Evolutionary conservation across 2,797 vertebrate genomes (phyloP).

Genomic region (Aplochiton taeniatus): DNA sequence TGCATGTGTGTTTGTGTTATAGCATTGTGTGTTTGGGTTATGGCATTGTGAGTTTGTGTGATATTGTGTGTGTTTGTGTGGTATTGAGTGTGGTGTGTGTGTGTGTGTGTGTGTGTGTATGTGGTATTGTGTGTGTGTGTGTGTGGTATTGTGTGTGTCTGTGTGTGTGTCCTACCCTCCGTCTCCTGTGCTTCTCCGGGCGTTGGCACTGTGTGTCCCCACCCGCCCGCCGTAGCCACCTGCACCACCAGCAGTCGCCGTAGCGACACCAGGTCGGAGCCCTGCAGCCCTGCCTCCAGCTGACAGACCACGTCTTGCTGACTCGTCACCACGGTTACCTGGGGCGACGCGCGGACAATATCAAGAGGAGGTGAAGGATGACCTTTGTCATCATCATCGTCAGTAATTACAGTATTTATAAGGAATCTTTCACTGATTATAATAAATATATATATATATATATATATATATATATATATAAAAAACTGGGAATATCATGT

Average conservation of each 20-base stretch:
- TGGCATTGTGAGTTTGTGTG: too few relatives aligned
- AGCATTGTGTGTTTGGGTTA: too few relatives aligned
- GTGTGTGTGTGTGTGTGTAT: background rate
- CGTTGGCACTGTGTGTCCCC: conserved; percentile 45
- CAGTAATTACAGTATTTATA: too few relatives aligned
- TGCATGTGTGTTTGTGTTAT: too few relatives aligned
- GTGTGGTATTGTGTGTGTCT: background rate
- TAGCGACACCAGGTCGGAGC: conserved; percentile 77
- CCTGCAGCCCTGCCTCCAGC: conserved; percentile 81
- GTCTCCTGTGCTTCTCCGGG: conserved; percentile 53
- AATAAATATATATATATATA: too few relatives aligned
- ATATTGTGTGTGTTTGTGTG: background rate
- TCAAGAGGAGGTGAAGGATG: background rate
- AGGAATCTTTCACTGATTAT: too few relatives aligned
- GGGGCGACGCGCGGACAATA: too few relatives aligned
- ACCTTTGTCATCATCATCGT: background rate
- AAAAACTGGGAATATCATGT: too few relatives aligned
- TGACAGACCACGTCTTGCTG: conserved; percentile 77
- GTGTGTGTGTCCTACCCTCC: conserved; percentile 68
- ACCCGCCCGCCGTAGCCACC: conserved; percentile 55
- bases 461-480: too few relatives aligned
- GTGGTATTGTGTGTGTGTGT: background rate
- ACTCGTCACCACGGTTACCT: conserved; percentile 89
- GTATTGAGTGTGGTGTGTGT: background rate
- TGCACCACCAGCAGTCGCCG: conserved; percentile 84